phyloP scores from a whole-genome alignment of 2,113 vertebrate genomes.

The Uria aalge region DNA sequence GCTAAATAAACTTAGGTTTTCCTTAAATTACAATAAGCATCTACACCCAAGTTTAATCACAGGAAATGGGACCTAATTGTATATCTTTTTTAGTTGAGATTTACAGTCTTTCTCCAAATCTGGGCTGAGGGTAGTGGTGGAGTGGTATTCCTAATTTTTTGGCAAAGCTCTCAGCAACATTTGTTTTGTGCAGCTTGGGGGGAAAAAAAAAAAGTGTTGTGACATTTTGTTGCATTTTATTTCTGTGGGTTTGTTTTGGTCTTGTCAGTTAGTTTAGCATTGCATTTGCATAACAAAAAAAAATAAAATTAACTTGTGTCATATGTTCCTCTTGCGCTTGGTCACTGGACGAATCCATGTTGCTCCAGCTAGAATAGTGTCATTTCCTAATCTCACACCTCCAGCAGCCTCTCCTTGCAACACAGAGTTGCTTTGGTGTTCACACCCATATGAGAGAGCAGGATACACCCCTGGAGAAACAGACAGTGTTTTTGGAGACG shows the following conservation, averaged over 20 bases:
- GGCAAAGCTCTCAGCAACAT: neutral
- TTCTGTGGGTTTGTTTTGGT: neutral
- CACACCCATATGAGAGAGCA: neutral
- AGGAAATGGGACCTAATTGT: neutral
- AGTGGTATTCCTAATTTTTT: neutral
- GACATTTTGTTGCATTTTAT: neutral
- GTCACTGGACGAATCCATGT: neutral
- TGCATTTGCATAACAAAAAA: neutral
- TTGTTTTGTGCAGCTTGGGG: neutral
- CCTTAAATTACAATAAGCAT: neutral
- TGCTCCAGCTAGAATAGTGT: neutral
- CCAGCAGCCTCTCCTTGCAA: neutral
- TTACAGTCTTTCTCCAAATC: neutral
- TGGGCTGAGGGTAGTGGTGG: neutral
- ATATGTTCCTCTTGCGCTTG: neutral
- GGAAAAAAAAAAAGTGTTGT: neutral
- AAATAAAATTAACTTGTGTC: neutral
- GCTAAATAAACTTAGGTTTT: neutral
- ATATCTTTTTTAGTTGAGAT: neutral
- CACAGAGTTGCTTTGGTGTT: neutral
- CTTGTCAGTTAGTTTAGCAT: neutral
- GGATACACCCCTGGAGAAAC: neutral
- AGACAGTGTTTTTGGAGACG: neutral
- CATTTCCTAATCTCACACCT: neutral
- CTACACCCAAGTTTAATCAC: neutral